phyloP scores from a whole-genome alignment of 2,113 vertebrate genomes.

The Eulemur rufifrons region DNA sequence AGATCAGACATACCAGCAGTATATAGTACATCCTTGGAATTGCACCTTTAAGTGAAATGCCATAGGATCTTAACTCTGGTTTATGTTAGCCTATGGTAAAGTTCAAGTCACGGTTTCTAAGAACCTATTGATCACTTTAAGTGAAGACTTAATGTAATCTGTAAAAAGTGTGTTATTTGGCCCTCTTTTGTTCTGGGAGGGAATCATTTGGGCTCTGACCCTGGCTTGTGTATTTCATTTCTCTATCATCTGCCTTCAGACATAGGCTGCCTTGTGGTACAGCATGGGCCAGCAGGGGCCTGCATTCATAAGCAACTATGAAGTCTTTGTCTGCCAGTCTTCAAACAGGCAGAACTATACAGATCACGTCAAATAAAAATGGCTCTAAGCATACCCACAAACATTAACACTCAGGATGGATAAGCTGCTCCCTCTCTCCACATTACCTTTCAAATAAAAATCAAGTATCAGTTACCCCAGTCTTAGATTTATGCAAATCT shows the following conservation, averaged over 20 bases:
- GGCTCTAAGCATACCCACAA: slow-evolving; percentile 59
- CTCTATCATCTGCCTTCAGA: slow-evolving; percentile 53
- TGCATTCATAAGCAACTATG: slow-evolving; percentile 60
- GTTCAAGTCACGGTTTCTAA: not conserved
- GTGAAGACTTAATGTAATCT: not conserved
- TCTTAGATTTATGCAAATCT: slow-evolving; percentile 80
- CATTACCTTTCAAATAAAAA: slow-evolving; percentile 52
- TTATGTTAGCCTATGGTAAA: not conserved
- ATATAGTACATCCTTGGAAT: not conserved
- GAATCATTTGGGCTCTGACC: not conserved
- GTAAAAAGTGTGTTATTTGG: not conserved
- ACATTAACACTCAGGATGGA: slow-evolving; percentile 50
- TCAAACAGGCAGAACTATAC: slow-evolving; percentile 28
- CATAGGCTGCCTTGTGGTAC: not conserved
- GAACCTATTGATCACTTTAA: not conserved
- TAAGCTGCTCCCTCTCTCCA: not conserved
- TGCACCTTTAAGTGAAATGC: not conserved
- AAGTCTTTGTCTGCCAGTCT: slow-evolving; percentile 66
- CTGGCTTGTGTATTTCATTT: not conserved
- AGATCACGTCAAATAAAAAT: slow-evolving; percentile 68
- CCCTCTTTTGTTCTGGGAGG: not conserved
- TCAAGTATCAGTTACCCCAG: slow-evolving; percentile 72
- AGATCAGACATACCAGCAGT: slow-evolving; percentile 25
- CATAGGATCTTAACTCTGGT: not conserved
- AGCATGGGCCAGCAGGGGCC: slow-evolving; percentile 36